Conservation (phyloP, 2,113 vertebrate genomes). For the Oxyura jamaicensis region DNA sequence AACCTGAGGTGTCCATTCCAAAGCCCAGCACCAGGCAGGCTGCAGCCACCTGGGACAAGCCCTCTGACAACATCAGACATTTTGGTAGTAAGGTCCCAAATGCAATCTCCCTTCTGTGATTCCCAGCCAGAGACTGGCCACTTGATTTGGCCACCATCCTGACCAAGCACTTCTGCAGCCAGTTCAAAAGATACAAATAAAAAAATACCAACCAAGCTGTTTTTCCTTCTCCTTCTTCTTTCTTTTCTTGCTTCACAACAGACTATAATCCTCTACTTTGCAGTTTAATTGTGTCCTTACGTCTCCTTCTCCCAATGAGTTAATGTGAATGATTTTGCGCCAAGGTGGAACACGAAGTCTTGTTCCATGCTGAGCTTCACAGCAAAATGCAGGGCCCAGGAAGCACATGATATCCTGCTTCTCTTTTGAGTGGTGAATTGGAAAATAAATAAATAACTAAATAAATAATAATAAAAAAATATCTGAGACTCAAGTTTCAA, state of each 20-base stretch:
- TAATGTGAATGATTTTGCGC: background rate
- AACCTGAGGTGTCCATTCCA: background rate
- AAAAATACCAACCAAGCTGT: background rate
- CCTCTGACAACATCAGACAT: background rate
- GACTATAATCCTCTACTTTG: background rate
- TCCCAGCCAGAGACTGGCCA: background rate
- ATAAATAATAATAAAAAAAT: no score
- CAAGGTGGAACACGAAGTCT: background rate
- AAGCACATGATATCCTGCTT: background rate
- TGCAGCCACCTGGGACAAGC: background rate
- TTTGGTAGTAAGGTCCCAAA: background rate
- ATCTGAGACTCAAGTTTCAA: background rate
- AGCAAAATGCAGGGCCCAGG: background rate
- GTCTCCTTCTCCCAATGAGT: background rate
- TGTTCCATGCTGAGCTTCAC: background rate
- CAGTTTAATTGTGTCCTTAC: background rate
- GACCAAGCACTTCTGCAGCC: background rate
- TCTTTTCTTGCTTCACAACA: background rate
- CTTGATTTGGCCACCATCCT: background rate
- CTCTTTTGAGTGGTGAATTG: background rate
- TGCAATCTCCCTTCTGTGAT: background rate
- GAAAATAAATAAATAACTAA: no score
- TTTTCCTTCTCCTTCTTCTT: background rate
- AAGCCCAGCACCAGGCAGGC: background rate
- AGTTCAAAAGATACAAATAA: background rate